Conservation (phyloP, 30 jellyfish, hydroid and myxozoan genomes). For the Nemopilema nomurai region DNA sequence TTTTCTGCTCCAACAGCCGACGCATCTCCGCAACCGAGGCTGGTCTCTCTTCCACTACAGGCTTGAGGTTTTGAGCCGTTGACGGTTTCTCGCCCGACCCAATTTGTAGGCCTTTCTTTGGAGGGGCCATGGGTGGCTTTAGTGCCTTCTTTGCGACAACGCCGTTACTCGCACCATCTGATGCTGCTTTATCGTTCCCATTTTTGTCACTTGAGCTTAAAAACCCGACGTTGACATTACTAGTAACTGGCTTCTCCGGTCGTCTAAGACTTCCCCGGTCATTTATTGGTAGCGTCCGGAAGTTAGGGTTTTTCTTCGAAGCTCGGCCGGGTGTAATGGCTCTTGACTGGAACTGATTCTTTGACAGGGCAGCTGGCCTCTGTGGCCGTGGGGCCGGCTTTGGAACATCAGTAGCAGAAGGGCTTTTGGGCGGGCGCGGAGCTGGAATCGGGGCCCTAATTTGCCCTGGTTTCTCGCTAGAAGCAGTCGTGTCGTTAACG, state of each 20-base stretch:
- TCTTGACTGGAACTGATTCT: conserved; percentile 32
- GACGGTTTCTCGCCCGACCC: conserved; percentile 13
- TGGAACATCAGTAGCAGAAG: conserved; percentile 17
- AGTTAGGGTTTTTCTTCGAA: conserved; percentile 63
- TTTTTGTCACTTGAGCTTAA: background rate
- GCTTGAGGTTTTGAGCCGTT: background rate
- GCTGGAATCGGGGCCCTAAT: conserved; percentile 39
- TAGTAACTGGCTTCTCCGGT: conserved; percentile 28
- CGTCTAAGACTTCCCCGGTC: conserved; percentile 50
- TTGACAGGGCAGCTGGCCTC: conserved; percentile 4
- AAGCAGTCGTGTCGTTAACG: background rate
- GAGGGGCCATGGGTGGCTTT: conserved; percentile 24
- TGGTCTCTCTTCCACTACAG: conserved; percentile 26
- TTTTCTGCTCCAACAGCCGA: conserved; percentile 30
- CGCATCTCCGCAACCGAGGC: conserved; percentile 53
- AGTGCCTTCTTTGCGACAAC: conserved; percentile 8
- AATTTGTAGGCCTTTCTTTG: background rate
- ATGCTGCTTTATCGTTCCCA: background rate
- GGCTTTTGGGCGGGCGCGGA: conserved; percentile 32
- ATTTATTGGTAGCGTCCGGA: conserved; percentile 62
- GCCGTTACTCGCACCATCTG: background rate
- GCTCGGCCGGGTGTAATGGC: conserved; percentile 26
- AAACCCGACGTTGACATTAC: background rate
- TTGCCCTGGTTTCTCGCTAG: background rate
- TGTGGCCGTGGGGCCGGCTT: conserved; percentile 56